Evolutionary conservation across 2,113 vertebrate genomes (phyloP).

Genomic region (Piliocolobus tephrosceles): DNA sequence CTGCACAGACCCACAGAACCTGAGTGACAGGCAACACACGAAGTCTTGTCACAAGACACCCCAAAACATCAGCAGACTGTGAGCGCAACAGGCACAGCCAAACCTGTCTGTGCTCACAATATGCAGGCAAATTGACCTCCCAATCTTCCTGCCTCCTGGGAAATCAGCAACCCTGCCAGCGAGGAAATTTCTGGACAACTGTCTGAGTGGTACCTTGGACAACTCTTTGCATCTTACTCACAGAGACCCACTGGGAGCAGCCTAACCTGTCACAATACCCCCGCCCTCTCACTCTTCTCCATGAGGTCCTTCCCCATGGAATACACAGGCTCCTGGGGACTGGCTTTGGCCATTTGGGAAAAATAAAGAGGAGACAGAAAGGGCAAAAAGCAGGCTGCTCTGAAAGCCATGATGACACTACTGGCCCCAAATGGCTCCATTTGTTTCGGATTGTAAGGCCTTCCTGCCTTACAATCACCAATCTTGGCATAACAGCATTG

Average conservation of each 20-base stretch:
- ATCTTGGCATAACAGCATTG: background rate
- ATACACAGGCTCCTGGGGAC: background rate
- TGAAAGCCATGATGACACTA: background rate
- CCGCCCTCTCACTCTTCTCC: too few species aligned
- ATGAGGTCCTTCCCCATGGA: background rate
- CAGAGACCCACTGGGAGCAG: background rate
- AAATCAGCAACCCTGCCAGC: background rate
- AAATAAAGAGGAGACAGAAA: background rate
- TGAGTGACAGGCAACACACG: background rate
- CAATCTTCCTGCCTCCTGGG: background rate
- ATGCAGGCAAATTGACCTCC: background rate
- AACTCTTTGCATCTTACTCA: background rate
- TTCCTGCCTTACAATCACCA: background rate
- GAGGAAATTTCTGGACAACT: background rate
- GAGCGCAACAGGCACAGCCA: background rate
- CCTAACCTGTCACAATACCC: fast-evolving
- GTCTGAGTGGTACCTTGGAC: conserved; percentile 45
- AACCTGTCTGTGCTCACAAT: too few species aligned
- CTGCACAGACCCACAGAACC: background rate
- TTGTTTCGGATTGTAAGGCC: too few species aligned
- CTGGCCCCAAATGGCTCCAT: background rate
- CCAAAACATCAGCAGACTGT: background rate
- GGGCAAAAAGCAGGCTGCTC: background rate
- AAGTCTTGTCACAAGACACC: background rate
- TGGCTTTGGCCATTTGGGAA: background rate